Conservation (phyloP, 1,140 invertebrate genomes). For the Philopotamus ludificatus region DNA sequence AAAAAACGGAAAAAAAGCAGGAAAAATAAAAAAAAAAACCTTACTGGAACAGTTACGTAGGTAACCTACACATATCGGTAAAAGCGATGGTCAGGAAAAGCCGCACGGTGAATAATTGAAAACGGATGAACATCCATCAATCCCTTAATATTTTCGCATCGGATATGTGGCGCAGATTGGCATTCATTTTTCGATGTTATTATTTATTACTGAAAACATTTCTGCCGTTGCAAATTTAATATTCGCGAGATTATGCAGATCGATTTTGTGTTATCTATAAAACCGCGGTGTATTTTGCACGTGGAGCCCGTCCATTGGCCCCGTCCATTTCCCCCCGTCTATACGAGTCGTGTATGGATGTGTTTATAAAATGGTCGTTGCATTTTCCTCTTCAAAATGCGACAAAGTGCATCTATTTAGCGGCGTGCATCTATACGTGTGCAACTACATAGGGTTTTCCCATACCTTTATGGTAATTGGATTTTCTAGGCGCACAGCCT, state of each 20-base stretch:
- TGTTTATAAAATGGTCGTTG: not conserved
- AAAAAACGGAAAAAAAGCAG: not conserved
- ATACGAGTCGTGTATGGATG: not conserved
- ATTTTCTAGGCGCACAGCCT: not conserved
- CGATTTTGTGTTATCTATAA: no score
- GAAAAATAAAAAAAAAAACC: conserved; percentile 1
- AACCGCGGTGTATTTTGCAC: no score
- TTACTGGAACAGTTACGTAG: not conserved
- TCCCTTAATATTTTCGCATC: not conserved
- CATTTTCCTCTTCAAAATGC: conserved; percentile 4
- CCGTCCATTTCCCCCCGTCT: not conserved
- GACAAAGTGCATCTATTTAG: not conserved
- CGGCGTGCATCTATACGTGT: no score
- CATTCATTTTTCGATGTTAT: no score
- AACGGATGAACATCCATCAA: not conserved
- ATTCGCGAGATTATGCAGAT: no score
- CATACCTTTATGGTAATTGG: conserved; percentile 1
- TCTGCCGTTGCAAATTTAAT: no score
- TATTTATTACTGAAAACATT: no score
- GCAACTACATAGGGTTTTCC: conserved; percentile 2
- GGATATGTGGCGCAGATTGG: no score
- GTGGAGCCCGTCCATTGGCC: not conserved
- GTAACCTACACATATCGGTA: not conserved
- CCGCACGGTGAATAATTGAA: conserved; percentile 2
- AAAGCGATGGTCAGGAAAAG: not conserved